Percentiles rank a stretch among this genome's conserved stretches.
phyloP scores from a whole-genome alignment of 2,113 vertebrate species.

The Brachirus orientalis region DNA sequence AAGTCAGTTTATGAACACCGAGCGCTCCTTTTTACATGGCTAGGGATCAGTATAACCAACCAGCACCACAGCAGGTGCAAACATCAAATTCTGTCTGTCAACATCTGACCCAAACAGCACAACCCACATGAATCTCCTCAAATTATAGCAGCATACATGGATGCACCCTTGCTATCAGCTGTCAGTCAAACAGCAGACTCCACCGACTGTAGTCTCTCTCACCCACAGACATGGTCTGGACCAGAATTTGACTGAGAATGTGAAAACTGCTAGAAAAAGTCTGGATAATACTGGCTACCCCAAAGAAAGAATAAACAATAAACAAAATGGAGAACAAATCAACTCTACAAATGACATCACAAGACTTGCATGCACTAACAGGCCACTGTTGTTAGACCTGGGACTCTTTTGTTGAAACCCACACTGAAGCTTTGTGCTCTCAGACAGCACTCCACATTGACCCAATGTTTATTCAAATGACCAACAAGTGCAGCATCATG shows the following conservation, averaged over 20 bases:
- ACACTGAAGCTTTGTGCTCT: conserved; percentile 72
- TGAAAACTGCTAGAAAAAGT: conserved; percentile 8
- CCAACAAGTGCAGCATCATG: conserved; percentile 60
- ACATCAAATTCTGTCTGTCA: conserved; percentile 43
- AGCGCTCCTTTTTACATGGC: conserved; percentile 22
- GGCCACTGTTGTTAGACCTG: conserved; percentile 64
- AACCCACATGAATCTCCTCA: conserved; percentile 46
- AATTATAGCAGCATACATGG: conserved; percentile 43
- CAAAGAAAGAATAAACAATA: conserved; percentile 7
- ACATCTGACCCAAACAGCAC: conserved; percentile 32
- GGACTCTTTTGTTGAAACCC: conserved; percentile 69
- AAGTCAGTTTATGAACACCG: not conserved
- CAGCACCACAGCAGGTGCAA: conserved; percentile 19
- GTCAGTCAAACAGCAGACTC: conserved; percentile 54
- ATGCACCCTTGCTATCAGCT: conserved; percentile 48
- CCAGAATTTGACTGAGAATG: conserved; percentile 28
- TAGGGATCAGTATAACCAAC: conserved; percentile 26
- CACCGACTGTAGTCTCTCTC: conserved; percentile 47
- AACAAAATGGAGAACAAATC: conserved; percentile 44
- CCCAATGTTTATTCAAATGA: conserved; percentile 72
- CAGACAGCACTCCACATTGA: conserved; percentile 74
- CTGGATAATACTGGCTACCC: not conserved
- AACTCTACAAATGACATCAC: conserved; percentile 62
- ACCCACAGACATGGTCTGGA: too few relatives aligned
- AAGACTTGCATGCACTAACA: conserved; percentile 37